phyloP scores from a whole-genome alignment of 2,113 vertebrate species.

The Cacatua alba region DNA sequence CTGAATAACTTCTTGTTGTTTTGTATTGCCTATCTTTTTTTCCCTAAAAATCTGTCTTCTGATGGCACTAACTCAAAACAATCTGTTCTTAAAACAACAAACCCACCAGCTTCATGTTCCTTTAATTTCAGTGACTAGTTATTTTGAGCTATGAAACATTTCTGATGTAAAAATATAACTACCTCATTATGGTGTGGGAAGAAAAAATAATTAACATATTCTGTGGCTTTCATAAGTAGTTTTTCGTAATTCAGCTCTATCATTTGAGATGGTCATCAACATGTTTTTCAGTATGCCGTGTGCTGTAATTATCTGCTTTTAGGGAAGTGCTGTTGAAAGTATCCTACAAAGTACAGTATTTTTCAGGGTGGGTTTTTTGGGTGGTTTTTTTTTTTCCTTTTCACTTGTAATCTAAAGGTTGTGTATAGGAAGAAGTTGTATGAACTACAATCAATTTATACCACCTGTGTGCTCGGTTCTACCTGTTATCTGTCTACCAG shows the following conservation, averaged over 20 bases:
- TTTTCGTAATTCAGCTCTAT: not conserved
- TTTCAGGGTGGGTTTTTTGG: not conserved
- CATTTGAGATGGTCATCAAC: not conserved
- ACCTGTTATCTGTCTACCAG: not conserved
- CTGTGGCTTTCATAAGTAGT: not conserved
- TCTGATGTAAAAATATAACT: not conserved
- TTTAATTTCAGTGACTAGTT: not conserved
- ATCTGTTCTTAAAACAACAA: not conserved
- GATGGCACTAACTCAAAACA: not conserved
- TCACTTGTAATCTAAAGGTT: not conserved
- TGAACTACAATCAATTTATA: not conserved
- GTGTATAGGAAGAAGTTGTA: not conserved
- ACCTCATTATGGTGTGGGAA: not conserved
- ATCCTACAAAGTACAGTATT: not conserved
- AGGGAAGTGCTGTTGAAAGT: not conserved
- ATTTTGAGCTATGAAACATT: not conserved
- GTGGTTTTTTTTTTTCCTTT: not conserved
- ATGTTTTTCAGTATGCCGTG: not conserved
- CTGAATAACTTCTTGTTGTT: not conserved
- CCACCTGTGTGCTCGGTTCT: not conserved
- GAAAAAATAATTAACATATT: not conserved
- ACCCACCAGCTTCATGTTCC: not conserved
- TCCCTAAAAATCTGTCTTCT: not conserved
- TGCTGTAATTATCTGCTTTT: not conserved
- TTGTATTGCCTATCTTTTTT: not conserved